Evolutionary conservation across 2,113 vertebrate genomes (phyloP).

Genomic region (Diphyllodes magnificus): DNA sequence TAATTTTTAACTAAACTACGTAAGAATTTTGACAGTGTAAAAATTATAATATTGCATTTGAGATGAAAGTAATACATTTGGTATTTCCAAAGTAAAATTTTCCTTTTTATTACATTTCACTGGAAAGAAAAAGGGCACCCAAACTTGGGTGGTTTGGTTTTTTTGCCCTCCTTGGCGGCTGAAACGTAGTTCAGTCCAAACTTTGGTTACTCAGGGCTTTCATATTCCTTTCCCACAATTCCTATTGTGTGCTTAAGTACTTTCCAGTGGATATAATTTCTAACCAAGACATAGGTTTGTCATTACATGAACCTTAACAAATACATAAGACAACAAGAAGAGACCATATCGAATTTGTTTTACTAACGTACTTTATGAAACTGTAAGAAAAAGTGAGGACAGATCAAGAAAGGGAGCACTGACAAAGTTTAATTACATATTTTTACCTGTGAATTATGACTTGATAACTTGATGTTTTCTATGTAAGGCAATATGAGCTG

Average conservation of each 20-base stretch:
- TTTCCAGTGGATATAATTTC: not conserved
- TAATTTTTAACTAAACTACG: not conserved
- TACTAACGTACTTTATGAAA: not conserved
- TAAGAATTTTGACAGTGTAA: not conserved
- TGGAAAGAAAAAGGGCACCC: not conserved
- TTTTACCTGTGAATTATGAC: not conserved
- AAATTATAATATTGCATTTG: not conserved
- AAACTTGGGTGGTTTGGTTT: not conserved
- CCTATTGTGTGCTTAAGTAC: rapidly evolving
- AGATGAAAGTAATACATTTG: not conserved
- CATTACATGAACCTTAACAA: not conserved
- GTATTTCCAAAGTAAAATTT: not conserved
- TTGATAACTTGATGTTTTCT: not conserved
- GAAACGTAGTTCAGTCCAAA: not conserved
- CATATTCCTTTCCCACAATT: not conserved
- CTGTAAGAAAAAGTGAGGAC: not conserved
- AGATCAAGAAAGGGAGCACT: not conserved
- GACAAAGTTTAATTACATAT: not conserved
- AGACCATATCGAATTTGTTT: not conserved
- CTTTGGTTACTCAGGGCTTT: not conserved
- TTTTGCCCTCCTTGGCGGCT: not conserved
- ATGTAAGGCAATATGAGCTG: not conserved
- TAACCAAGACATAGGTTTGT: not conserved
- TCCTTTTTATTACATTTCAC: not conserved
- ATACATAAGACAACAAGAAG: not conserved